Evolutionary conservation across 2,888 invertebrate species (phyloP).

Genomic region (Eucera pruinosa): DNA sequence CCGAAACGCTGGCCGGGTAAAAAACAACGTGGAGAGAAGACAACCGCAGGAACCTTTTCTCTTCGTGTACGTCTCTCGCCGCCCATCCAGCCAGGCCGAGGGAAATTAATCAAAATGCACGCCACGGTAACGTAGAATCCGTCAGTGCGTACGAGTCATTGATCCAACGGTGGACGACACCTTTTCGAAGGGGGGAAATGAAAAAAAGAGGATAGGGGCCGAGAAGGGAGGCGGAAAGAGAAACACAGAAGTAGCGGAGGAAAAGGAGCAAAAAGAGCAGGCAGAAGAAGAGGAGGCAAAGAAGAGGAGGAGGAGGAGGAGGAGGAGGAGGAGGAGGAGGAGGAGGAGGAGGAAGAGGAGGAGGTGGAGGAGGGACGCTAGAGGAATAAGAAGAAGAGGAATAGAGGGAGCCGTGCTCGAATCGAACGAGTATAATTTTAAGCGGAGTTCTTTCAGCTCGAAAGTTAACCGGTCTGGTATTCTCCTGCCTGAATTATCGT

Average conservation of each 20-base stretch:
- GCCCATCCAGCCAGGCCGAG: slow-evolving; percentile 20
- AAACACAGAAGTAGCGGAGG: slow-evolving; percentile 30
- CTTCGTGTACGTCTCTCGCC: slow-evolving; percentile 18
- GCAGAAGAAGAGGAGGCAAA: slow-evolving; percentile 5
- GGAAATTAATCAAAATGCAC: too few relatives aligned
- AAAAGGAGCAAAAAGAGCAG: slow-evolving; percentile 11
- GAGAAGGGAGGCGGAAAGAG: slow-evolving; percentile 16
- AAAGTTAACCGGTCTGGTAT: slow-evolving; percentile 75
- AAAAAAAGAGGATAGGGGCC: too few relatives aligned
- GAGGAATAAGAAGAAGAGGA: slow-evolving; percentile 58
- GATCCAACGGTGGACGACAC: too few relatives aligned
- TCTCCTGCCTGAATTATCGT: slow-evolving; percentile 80
- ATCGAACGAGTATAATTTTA: slow-evolving; percentile 78
- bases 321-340: neutral
- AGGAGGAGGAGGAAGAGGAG: slow-evolving; percentile 1
- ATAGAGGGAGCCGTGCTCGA: slow-evolving; percentile 69
- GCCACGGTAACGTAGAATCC: too few relatives aligned
- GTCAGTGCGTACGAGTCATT: too few relatives aligned
- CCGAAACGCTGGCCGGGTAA: slow-evolving; percentile 18
- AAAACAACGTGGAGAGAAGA: slow-evolving; percentile 20
- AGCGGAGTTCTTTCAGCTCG: slow-evolving; percentile 75
- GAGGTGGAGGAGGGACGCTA: slow-evolving; percentile 38
- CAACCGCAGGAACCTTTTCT: slow-evolving; percentile 34
- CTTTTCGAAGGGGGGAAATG: too few relatives aligned
- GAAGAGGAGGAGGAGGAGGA: slow-evolving; percentile 15